Evolutionary conservation across 1,140 invertebrate species (phyloP).

Genomic region (Macrobrachium rosenbergii): DNA sequence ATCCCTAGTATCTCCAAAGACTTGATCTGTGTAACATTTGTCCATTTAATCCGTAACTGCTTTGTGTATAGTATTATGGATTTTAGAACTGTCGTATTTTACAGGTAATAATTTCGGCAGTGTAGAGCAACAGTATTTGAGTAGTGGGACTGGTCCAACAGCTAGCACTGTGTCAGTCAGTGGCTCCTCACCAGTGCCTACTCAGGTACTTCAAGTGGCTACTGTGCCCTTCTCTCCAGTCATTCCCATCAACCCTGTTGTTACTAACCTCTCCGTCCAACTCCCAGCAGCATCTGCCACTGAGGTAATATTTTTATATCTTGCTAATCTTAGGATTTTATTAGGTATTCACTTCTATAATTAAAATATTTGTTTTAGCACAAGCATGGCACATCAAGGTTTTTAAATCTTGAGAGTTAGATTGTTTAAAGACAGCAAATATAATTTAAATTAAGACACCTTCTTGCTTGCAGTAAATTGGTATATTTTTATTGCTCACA

Average conservation of each 20-base stretch:
- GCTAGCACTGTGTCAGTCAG: neutral
- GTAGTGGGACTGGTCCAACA: conserved; percentile 21
- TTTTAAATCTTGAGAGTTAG: no score
- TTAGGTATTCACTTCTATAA: neutral
- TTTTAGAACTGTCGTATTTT: neutral
- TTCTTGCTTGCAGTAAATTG: no score
- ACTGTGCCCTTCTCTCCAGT: conserved; percentile 55
- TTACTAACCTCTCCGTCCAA: conserved; percentile 51
- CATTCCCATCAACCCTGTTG: conserved; percentile 57
- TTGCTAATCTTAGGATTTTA: neutral
- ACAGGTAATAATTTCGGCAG: conserved; percentile 21
- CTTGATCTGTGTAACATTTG: no score
- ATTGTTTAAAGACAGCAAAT: no score
- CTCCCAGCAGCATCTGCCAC: conserved; percentile 46
- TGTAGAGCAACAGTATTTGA: conserved; percentile 42
- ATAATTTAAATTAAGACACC: no score
- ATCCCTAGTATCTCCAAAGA: no score
- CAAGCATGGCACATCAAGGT: no score
- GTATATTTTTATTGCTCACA: no score
- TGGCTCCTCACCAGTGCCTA: neutral
- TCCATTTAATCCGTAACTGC: no score
- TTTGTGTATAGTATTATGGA: no score
- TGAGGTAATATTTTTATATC: conserved; percentile 39
- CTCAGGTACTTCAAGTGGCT: conserved; percentile 58
- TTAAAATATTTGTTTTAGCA: neutral